Conservation (phyloP, 2,888 invertebrate genomes). For the Notocelia uddmanniana region DNA sequence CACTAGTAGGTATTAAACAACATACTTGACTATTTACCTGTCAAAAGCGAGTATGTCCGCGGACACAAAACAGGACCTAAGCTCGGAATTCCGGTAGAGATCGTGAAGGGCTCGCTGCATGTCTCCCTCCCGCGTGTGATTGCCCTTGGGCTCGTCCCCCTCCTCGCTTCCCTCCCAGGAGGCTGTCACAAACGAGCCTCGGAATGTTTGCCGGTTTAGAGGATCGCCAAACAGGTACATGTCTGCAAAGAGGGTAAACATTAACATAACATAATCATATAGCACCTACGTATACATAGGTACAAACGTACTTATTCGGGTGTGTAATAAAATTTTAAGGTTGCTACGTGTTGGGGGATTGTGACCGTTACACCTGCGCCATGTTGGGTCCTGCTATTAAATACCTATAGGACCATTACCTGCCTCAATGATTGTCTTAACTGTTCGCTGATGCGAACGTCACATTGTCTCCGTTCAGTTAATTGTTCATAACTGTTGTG, state of each 20-base stretch:
- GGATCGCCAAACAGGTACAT: conserved; percentile 90
- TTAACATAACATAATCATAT: conserved; percentile 41
- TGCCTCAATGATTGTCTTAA: conserved; percentile 24
- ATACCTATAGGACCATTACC: conserved; percentile 30
- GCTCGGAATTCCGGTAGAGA: conserved; percentile 90
- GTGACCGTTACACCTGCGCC: conserved; percentile 31
- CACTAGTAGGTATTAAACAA: too few species aligned
- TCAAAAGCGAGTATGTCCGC: conserved; percentile 94
- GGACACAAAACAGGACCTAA: conserved; percentile 91
- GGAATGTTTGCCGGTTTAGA: conserved; percentile 92
- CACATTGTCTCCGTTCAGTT: conserved; percentile 26
- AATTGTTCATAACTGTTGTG: conserved; percentile 15
- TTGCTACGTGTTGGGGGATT: conserved; percentile 30
- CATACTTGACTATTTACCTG: conserved; percentile 85
- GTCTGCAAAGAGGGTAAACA: conserved; percentile 85
- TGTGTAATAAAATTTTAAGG: conserved; percentile 32
- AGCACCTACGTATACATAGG: conserved; percentile 27
- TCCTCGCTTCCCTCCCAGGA: conserved; percentile 89
- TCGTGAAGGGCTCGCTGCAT: conserved; percentile 92
- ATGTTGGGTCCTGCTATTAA: conserved; percentile 24
- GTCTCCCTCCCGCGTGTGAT: conserved; percentile 90
- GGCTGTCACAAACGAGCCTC: conserved; percentile 92
- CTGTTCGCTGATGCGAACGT: conserved; percentile 33
- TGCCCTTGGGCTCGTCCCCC: conserved; percentile 88
- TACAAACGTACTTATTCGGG: conserved; percentile 11